Conservation (phyloP, 2,888 invertebrate species). For the Rhingia rostrata region DNA sequence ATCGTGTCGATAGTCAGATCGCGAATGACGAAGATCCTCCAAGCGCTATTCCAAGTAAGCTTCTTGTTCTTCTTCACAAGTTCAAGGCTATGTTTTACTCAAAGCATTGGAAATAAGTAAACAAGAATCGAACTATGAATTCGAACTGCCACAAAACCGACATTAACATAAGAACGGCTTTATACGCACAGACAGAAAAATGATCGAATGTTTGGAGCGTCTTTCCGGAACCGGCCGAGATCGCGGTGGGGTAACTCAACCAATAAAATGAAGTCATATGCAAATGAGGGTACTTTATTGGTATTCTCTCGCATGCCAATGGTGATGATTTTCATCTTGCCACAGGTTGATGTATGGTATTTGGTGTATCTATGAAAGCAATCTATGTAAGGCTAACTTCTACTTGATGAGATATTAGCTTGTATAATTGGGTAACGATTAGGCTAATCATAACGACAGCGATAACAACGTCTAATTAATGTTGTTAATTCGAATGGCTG, state of each 20-base stretch:
- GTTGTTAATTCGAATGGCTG: neutral
- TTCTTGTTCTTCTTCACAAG: slow-evolving; percentile 43
- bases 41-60: slow-evolving; percentile 34
- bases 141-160: slow-evolving; percentile 1
- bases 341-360: no score
- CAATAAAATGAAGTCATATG: slow-evolving; percentile 40
- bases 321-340: neutral
- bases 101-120: slow-evolving; percentile 35
- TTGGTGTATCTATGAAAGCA: no score
- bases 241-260: neutral
- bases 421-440: slow-evolving; percentile 11
- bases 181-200: neutral
- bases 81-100: slow-evolving; percentile 52
- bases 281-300: slow-evolving; percentile 40
- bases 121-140: slow-evolving; percentile 24
- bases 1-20: slow-evolving; percentile 46
- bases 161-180: slow-evolving; percentile 1
- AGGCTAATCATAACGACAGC: neutral
- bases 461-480: neutral
- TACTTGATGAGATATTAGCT: neutral
- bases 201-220: slow-evolving; percentile 10
- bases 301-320: slow-evolving; percentile 34
- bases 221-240: slow-evolving; percentile 41
- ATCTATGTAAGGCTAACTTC: no score
- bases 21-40: slow-evolving; percentile 46